Conservation (phyloP, 2,888 invertebrate species). For the Drosophila mayaguana region DNA sequence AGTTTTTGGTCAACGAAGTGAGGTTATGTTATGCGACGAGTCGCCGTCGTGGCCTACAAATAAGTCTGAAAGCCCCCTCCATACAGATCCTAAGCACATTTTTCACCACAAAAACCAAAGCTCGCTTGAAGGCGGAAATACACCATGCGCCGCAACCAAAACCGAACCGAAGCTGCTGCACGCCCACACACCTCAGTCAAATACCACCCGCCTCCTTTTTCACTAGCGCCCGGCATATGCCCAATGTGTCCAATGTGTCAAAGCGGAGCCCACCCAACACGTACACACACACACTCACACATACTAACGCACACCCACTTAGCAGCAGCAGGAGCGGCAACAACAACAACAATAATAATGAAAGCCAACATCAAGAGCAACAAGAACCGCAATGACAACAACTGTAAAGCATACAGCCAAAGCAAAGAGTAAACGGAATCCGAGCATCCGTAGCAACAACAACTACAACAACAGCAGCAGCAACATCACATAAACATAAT, state of each 20-base stretch:
- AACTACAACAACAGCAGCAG: conserved; percentile 55
- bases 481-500: conserved; percentile 60
- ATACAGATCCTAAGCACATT: conserved; percentile 62
- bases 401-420: conserved; percentile 67
- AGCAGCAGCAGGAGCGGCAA: conserved; percentile 49
- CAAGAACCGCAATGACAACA: conserved; percentile 78
- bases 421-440: conserved; percentile 70
- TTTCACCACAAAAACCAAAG: conserved; percentile 61
- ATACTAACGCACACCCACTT: conserved; percentile 56
- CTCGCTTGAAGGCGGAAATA: conserved; percentile 38
- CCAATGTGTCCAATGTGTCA: conserved; percentile 64
- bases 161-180: conserved; percentile 16
- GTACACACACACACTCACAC: conserved; percentile 30
- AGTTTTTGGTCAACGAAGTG: conserved; percentile 56
- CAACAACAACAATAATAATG: conserved; percentile 48
- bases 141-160: conserved; percentile 45
- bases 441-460: conserved; percentile 64
- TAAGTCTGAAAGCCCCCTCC: conserved; percentile 41
- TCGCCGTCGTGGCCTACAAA: conserved; percentile 56
- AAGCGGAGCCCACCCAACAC: conserved; percentile 43
- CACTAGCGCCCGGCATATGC: conserved; percentile 24
- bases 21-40: conserved; percentile 66
- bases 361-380: conserved; percentile 70
- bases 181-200: neutral
- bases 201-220: neutral